Conservation (phyloP, 2,888 invertebrate species). For the Melinaea marsaeus region DNA sequence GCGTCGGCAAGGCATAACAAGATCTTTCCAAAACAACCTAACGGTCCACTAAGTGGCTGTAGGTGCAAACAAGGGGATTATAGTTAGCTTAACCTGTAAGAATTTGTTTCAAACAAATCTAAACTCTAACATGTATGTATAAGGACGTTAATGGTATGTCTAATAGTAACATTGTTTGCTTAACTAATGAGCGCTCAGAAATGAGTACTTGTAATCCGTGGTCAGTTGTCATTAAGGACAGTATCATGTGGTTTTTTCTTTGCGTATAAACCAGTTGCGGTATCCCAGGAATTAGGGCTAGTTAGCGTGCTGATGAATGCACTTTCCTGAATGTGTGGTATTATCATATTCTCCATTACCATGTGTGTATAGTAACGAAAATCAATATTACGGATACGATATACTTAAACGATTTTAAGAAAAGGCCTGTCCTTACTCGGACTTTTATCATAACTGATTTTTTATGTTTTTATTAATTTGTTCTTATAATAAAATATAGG, state of each 20-base stretch:
- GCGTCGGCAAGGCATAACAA: slow-evolving; percentile 23
- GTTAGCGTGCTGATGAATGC: slow-evolving; percentile 13
- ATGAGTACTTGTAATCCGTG: slow-evolving; percentile 40
- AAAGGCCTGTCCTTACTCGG: too few species aligned
- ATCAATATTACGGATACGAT: neutral
- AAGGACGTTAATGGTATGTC: neutral
- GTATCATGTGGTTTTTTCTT: slow-evolving; percentile 32
- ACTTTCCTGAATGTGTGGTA: slow-evolving; percentile 1
- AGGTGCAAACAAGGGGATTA: slow-evolving; percentile 40
- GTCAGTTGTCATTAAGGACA: slow-evolving; percentile 38
- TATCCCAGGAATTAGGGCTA: slow-evolving; percentile 20
- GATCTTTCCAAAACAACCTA: slow-evolving; percentile 35
- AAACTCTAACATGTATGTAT: neutral
- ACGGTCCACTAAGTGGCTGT: slow-evolving; percentile 41
- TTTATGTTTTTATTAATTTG: too few species aligned
- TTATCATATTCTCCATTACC: neutral
- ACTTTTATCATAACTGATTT: too few species aligned
- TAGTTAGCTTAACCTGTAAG: slow-evolving; percentile 28
- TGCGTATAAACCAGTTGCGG: slow-evolving; percentile 20
- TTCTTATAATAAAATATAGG: too few species aligned
- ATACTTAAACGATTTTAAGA: too few species aligned
- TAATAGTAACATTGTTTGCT: slow-evolving; percentile 38
- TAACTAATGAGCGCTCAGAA: slow-evolving; percentile 45
- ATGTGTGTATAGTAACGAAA: neutral
- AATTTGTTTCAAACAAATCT: neutral